Percentiles rank a stretch among this genome's conserved stretches.
These are phyloP conservation scores for Philereme transversata DNA, from an alignment of 2,888 invertebrate genomes.

Conservation along the genomic window DNA sequence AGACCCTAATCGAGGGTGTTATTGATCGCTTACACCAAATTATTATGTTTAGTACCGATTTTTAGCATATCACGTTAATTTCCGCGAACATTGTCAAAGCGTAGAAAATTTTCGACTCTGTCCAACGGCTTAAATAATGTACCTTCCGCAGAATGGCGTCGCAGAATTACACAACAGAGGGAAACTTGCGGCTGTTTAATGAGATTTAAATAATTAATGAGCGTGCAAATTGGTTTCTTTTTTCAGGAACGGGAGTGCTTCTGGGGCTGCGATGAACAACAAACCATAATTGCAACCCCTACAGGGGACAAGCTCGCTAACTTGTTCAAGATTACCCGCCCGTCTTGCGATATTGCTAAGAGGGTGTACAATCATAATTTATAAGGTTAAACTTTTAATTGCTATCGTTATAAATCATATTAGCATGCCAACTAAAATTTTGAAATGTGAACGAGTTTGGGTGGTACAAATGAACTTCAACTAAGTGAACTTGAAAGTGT, in stretches of 20 bases:
- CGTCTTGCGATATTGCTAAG: slow-evolving; percentile 45
- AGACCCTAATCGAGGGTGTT: too few species aligned
- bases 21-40: too few species aligned
- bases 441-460: slow-evolving; percentile 25
- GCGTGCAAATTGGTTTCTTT: slow-evolving; percentile 82
- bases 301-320: slow-evolving; percentile 54
- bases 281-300: slow-evolving; percentile 75
- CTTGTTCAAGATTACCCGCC: slow-evolving; percentile 42
- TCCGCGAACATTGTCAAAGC: slow-evolving; percentile 26
- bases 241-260: slow-evolving; percentile 67
- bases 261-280: slow-evolving; percentile 73
- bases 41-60: too few species aligned
- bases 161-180: slow-evolving; percentile 71
- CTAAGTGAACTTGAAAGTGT: not conserved
- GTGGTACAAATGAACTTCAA: not conserved
- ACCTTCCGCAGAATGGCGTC: slow-evolving; percentile 55
- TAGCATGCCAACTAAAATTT: slow-evolving; percentile 59
- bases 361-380: slow-evolving; percentile 60
- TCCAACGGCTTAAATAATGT: slow-evolving; percentile 66
- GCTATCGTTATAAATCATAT: slow-evolving; percentile 60
- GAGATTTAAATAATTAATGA: slow-evolving; percentile 85
- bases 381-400: slow-evolving; percentile 68
- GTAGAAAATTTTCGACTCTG: slow-evolving; percentile 44
- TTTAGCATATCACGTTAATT: slow-evolving; percentile 24
- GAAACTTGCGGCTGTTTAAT: slow-evolving; percentile 80